phyloP scores from a whole-genome alignment of 1,140 invertebrate genomes.

The Steinernema feltiae region DNA sequence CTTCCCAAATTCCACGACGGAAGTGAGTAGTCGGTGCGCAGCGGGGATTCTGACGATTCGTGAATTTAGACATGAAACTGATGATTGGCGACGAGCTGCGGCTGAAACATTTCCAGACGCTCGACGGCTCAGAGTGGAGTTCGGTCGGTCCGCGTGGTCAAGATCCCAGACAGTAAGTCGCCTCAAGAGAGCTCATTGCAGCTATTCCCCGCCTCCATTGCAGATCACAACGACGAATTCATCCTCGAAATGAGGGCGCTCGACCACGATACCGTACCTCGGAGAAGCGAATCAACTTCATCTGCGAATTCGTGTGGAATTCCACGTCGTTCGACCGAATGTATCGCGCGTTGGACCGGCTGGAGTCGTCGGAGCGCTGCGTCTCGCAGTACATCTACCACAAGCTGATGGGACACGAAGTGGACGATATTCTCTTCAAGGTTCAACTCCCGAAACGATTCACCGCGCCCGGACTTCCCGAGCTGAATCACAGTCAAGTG shows the following conservation, averaged over 20 bases:
- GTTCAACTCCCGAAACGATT: constrained; percentile 75
- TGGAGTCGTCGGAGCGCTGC: constrained; percentile 88
- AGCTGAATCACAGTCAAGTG: constrained; percentile 87
- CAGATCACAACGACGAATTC: constrained; percentile 90
- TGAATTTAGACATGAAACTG: constrained; percentile 80
- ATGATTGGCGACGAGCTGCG: constrained; percentile 98
- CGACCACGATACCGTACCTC: constrained; percentile 45
- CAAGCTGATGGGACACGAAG: constrained; percentile 86
- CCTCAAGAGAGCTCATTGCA: not conserved
- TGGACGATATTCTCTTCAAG: constrained; percentile 78
- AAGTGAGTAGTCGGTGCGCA: constrained; percentile 44
- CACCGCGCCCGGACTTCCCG: constrained; percentile 90
- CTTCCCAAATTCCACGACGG: constrained; percentile 93
- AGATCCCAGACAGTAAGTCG: constrained; percentile 82
- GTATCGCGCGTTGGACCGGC: constrained; percentile 86
- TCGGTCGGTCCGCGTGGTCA: constrained; percentile 91
- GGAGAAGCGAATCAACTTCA: constrained; percentile 71
- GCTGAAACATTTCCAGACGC: constrained; percentile 71
- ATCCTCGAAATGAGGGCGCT: constrained; percentile 84
- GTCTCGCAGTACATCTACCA: constrained; percentile 98
- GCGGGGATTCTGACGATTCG: constrained; percentile 2
- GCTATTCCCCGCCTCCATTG: constrained; percentile 14
- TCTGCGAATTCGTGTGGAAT: constrained; percentile 99
- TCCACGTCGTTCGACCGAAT: constrained; percentile 97
- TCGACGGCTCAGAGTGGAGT: constrained; percentile 68